Evolutionary conservation across 1,140 invertebrate species (phyloP).

Genomic region (Drosophila takahashii): DNA sequence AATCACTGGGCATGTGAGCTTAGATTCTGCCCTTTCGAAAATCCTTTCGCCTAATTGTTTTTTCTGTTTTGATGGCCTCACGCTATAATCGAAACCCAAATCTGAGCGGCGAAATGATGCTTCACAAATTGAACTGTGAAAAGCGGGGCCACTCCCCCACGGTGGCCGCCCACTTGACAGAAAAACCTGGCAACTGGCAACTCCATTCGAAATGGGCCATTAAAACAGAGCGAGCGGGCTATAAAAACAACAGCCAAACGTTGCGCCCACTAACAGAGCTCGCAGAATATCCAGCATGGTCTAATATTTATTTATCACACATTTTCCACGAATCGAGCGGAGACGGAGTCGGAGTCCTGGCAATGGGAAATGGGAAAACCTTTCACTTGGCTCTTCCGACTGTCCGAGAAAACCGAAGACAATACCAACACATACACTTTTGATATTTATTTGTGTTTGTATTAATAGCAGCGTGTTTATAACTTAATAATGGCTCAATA

Average conservation of each 20-base stretch:
- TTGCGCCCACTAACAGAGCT: constrained; percentile 50
- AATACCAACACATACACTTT: constrained; percentile 25
- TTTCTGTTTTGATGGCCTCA: constrained; percentile 29
- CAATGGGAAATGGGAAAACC: constrained; percentile 42
- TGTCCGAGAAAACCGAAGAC: constrained; percentile 26
- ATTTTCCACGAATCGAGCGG: constrained; percentile 63
- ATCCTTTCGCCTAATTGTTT: constrained; percentile 61
- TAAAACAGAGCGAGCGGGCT: constrained; percentile 67
- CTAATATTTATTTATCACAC: constrained; percentile 79
- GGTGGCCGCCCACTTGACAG: constrained; percentile 52
- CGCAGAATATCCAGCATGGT: constrained; percentile 69
- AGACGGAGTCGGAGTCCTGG: constrained; percentile 32
- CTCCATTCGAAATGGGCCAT: constrained; percentile 80
- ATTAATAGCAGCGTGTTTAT: constrained; percentile 81
- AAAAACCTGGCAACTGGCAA: constrained; percentile 29
- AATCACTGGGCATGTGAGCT: constrained; percentile 7
- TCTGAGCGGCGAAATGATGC: constrained; percentile 64
- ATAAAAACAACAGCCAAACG: constrained; percentile 36
- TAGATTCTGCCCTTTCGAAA: constrained; percentile 45
- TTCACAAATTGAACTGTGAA: constrained; percentile 76
- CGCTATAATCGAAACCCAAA: constrained; percentile 37
- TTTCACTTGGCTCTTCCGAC: constrained; percentile 61
- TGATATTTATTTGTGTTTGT: constrained; percentile 80
- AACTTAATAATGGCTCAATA: constrained; percentile 82
- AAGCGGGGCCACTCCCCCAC: constrained; percentile 57